phyloP scores from a whole-genome alignment of 2,113 vertebrate genomes.

The Bothrops jararaca region DNA sequence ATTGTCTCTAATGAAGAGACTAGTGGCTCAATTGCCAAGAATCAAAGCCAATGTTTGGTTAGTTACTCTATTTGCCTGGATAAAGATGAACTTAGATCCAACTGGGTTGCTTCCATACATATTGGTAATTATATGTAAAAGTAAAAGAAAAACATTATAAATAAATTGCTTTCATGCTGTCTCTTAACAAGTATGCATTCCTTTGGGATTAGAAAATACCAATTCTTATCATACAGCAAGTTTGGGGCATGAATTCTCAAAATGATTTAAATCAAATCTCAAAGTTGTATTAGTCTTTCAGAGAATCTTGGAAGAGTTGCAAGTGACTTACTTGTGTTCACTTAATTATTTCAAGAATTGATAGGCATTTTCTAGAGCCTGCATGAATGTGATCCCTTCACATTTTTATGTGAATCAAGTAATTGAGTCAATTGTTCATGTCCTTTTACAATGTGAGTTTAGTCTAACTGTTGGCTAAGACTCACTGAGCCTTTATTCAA shows the following conservation, averaged over 20 bases:
- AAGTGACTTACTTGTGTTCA: neutral
- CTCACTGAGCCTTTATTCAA: neutral
- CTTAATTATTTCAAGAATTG: neutral
- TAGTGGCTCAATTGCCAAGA: neutral
- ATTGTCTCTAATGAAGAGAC: neutral
- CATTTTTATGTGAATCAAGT: neutral
- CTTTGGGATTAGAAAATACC: neutral
- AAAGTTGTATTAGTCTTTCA: neutral
- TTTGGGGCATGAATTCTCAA: neutral
- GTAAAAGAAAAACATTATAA: neutral
- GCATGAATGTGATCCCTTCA: neutral
- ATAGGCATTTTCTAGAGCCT: neutral
- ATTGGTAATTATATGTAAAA: neutral
- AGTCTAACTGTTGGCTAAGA: neutral
- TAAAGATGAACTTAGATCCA: neutral
- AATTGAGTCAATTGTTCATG: neutral
- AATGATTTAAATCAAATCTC: neutral
- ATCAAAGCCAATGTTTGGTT: neutral
- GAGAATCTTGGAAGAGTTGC: neutral
- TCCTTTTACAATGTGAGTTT: neutral
- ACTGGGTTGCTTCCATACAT: neutral
- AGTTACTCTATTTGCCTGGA: neutral
- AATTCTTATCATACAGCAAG: neutral
- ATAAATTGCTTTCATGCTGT: neutral
- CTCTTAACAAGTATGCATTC: neutral